Percentiles rank a stretch among this genome's conserved stretches.
These are phyloP conservation scores for Recurvirostra avosetta DNA, from an alignment of 2,113 vertebrate genomes.

Conservation along the genomic window DNA sequence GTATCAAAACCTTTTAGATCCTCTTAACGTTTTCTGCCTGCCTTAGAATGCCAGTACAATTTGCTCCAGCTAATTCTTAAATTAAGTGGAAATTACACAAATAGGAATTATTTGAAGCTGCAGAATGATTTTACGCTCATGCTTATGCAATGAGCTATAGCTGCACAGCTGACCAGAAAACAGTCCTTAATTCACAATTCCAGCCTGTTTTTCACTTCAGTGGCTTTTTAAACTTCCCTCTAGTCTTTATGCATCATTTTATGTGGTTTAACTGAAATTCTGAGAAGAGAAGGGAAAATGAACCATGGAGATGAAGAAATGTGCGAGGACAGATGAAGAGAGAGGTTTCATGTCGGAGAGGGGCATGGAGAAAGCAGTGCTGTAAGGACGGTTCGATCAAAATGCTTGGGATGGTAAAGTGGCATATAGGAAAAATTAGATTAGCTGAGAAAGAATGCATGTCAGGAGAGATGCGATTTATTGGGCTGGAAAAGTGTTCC, in stretches of 20 bases:
- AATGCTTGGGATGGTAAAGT: background rate
- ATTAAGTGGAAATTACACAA: constrained; percentile 28
- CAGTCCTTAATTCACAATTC: background rate
- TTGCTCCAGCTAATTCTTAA: constrained; percentile 13
- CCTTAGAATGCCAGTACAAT: background rate
- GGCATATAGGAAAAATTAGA: background rate
- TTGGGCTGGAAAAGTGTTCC: background rate
- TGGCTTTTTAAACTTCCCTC: background rate
- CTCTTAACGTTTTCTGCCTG: background rate
- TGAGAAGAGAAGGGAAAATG: background rate
- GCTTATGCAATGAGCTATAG: constrained; percentile 19
- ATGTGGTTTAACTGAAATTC: constrained; percentile 9
- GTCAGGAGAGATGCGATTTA: background rate
- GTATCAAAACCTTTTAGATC: background rate
- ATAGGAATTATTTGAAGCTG: constrained; percentile 22
- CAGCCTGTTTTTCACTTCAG: constrained; percentile 9
- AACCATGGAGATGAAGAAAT: background rate
- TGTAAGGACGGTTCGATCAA: background rate
- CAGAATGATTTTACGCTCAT: background rate
- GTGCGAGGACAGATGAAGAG: background rate
- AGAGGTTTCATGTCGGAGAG: background rate
- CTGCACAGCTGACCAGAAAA: constrained; percentile 14
- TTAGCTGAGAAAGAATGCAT: background rate
- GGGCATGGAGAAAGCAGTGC: background rate
- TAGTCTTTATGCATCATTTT: background rate